These are phyloP conservation scores for Oconnorella tubifera DNA, from an alignment of 2,888 invertebrate genomes.

Conservation along the genomic window DNA sequence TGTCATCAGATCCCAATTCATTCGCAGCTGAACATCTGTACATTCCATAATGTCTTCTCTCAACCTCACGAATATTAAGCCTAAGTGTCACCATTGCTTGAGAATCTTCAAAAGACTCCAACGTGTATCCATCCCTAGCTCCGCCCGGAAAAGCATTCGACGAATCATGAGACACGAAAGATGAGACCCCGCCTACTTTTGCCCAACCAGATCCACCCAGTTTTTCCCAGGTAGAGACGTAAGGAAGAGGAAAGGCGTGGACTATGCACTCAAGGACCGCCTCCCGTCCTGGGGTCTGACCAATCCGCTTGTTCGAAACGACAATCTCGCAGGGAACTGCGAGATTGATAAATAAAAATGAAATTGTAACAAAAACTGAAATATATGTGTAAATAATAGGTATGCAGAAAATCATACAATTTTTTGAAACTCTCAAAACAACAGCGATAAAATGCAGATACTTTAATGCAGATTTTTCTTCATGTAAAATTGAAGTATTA, in stretches of 20 bases:
- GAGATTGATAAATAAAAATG: background rate
- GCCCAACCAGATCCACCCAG: background rate
- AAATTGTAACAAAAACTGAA: too few relatives aligned
- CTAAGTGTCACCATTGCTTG: constrained; percentile 1
- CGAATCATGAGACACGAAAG: too few relatives aligned
- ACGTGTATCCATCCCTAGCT: background rate
- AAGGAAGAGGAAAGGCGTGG: constrained; percentile 33
- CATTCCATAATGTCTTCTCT: constrained; percentile 4
- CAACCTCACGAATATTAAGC: constrained; percentile 3
- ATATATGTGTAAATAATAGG: too few relatives aligned
- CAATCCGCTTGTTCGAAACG: constrained; percentile 41
- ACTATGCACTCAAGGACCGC: constrained; percentile 49
- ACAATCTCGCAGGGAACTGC: constrained; percentile 14
- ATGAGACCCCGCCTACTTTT: background rate
- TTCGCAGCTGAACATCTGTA: constrained; percentile 11
- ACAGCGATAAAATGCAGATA: too few relatives aligned
- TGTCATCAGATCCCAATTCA: constrained; percentile 8
- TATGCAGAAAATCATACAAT: too few relatives aligned
- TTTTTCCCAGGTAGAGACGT: constrained; percentile 8
- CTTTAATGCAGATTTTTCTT: too few relatives aligned
- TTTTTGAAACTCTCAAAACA: too few relatives aligned
- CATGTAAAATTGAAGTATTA: too few relatives aligned
- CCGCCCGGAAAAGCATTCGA: background rate
- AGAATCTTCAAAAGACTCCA: background rate
- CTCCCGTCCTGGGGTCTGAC: constrained; percentile 42